A percentile compares a stretch with the other conserved stretches of the same genome.
phyloP scores from a whole-genome alignment of 53 echinoderm and acorn worm genomes.

The Apostichopus leukothele region DNA sequence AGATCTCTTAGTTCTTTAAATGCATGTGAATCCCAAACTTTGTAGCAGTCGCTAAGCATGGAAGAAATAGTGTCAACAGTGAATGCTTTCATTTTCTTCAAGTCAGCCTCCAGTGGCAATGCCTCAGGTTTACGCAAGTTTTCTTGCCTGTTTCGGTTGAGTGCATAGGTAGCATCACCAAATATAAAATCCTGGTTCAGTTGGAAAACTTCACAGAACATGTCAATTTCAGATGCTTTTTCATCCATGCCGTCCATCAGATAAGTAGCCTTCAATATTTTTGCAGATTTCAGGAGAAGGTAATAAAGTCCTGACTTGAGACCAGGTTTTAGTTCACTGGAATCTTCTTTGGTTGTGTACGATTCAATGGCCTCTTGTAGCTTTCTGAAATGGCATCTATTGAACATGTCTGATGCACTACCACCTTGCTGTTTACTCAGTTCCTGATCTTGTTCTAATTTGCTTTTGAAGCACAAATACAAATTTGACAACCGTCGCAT shows the following conservation, averaged over 20 bases:
- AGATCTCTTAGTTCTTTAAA: conserved; percentile 56
- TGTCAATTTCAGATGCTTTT: conserved; percentile 25
- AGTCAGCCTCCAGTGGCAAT: not conserved
- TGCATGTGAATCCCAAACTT: too few species aligned
- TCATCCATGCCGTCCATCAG: conserved; percentile 17
- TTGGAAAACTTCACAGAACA: conserved; percentile 23
- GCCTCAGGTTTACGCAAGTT: not conserved
- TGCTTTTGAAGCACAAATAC: conserved; percentile 19
- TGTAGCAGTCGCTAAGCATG: conserved; percentile 33
- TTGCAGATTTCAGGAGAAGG: conserved; percentile 56
- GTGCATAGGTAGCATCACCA: conserved; percentile 23
- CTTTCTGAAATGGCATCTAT: conserved; percentile 55
- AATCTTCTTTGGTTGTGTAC: not conserved
- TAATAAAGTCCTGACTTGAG: conserved; percentile 62
- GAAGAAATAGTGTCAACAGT: not conserved
- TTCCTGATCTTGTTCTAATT: not conserved
- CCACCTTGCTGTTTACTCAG: conserved; percentile 53
- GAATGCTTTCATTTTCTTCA: not conserved
- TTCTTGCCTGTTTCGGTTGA: not conserved
- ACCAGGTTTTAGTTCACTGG: conserved; percentile 51
- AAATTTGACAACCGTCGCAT: conserved; percentile 63
- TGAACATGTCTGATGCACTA: conserved; percentile 54
- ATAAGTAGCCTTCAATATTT: conserved; percentile 22
- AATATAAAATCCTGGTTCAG: conserved; percentile 22
- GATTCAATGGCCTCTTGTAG: conserved; percentile 63